Conservation (phyloP, 2,888 invertebrate genomes). For the Mesorhabditis belari region DNA sequence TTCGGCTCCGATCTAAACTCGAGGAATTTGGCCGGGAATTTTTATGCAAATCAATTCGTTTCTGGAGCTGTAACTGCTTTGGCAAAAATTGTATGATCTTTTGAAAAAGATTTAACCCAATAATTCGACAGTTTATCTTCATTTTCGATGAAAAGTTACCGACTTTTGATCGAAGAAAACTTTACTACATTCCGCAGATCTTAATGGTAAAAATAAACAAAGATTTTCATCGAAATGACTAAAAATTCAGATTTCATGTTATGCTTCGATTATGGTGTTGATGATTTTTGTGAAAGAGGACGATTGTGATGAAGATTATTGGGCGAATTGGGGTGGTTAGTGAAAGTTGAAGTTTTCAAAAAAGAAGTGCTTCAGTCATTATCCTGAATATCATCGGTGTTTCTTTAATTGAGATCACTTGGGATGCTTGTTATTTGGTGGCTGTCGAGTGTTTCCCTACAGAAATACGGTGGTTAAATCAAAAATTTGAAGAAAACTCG, state of each 20-base stretch:
- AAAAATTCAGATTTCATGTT: slow-evolving; percentile 24
- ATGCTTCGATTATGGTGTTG: slow-evolving; percentile 31
- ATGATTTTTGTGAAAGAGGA: slow-evolving; percentile 20
- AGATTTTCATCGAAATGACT: neutral
- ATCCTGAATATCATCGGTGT: slow-evolving; percentile 44
- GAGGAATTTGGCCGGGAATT: slow-evolving; percentile 28
- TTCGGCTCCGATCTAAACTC: slow-evolving; percentile 32
- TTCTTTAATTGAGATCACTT: slow-evolving; percentile 47
- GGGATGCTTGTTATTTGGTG: slow-evolving; percentile 49
- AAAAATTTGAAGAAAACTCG: neutral
- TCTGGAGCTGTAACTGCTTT: slow-evolving; percentile 22
- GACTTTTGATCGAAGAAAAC: slow-evolving; percentile 39
- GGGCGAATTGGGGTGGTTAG: slow-evolving; percentile 22
- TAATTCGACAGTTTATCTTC: slow-evolving; percentile 41
- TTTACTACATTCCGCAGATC: slow-evolving; percentile 43
- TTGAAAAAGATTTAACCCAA: neutral
- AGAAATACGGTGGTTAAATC: slow-evolving; percentile 14
- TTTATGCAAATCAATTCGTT: slow-evolving; percentile 29
- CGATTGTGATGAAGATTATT: slow-evolving; percentile 16
- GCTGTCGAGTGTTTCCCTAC: slow-evolving; percentile 45
- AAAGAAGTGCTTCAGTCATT: slow-evolving; percentile 18
- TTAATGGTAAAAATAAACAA: slow-evolving; percentile 15
- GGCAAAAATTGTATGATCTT: slow-evolving; percentile 23
- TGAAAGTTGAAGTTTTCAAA: neutral
- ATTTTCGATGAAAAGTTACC: slow-evolving; percentile 34